Evolutionary conservation across 2,113 vertebrate genomes (phyloP).

Genomic region (Daphoenositta chrysoptera): DNA sequence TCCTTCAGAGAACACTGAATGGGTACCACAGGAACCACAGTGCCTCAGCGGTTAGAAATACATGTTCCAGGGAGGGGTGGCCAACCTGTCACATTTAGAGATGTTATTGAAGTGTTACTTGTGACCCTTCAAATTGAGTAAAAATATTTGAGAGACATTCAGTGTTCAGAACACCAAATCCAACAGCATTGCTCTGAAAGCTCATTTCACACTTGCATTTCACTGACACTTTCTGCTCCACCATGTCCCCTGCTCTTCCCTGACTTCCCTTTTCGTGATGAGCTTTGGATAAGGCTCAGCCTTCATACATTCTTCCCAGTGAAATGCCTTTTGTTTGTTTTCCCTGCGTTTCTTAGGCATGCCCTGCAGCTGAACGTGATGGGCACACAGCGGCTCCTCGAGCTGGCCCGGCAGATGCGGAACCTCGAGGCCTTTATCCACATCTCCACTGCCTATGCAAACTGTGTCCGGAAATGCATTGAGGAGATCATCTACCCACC

Average conservation of each 20-base stretch:
- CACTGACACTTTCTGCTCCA: background rate
- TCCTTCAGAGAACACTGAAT: background rate
- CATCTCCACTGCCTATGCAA: constrained; percentile 92
- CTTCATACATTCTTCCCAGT: background rate
- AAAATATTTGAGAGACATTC: background rate
- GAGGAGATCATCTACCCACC: constrained; percentile 93
- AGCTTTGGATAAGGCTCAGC: background rate
- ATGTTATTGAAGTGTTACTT: background rate
- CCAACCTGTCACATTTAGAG: background rate
- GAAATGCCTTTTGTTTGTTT: background rate
- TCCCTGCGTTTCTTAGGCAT: constrained; percentile 45
- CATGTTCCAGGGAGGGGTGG: background rate
- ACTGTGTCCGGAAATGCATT: constrained; percentile 89
- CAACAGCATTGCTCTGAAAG: background rate
- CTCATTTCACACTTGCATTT: background rate
- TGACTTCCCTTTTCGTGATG: background rate
- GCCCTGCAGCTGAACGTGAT: constrained; percentile 90
- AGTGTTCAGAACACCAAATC: background rate
- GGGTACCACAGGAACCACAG: background rate
- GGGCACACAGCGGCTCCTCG: constrained; percentile 87
- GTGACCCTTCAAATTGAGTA: background rate
- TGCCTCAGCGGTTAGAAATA: background rate
- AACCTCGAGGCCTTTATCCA: constrained; percentile 91
- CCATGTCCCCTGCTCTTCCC: background rate
- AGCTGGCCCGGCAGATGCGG: constrained; percentile 87